phyloP scores from a whole-genome alignment of 1,140 invertebrate genomes.

The Zophobas atratus region DNA sequence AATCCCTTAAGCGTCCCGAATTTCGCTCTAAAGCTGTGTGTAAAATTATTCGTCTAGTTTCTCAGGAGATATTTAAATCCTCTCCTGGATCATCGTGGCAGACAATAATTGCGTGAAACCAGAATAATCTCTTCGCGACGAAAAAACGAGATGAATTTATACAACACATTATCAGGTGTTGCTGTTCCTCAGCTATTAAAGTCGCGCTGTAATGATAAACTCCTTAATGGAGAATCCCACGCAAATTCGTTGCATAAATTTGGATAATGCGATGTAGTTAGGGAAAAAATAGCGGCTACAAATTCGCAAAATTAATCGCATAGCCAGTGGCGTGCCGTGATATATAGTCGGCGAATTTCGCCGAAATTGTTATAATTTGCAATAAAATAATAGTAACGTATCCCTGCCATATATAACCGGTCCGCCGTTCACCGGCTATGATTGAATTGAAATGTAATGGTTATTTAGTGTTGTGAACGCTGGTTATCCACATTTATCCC shows the following conservation, averaged over 20 bases:
- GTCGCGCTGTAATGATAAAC: background rate
- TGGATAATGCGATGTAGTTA: background rate
- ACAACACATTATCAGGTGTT: constrained; percentile 5
- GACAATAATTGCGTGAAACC: constrained; percentile 6
- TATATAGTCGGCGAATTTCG: background rate
- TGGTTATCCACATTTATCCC: constrained; percentile 32
- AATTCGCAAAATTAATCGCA: background rate
- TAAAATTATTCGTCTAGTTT: constrained; percentile 42
- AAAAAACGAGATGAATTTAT: constrained; percentile 9
- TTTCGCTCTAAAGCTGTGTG: constrained; percentile 13
- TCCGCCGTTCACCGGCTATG: constrained; percentile 3
- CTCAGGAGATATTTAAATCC: constrained; percentile 3
- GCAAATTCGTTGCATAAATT: background rate
- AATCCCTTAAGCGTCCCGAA: constrained; percentile 17
- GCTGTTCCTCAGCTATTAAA: background rate
- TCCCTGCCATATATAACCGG: constrained; percentile 9
- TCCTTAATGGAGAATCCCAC: background rate
- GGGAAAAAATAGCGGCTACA: too few species aligned
- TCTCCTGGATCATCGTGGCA: background rate
- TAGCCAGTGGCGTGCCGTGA: too few species aligned
- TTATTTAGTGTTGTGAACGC: constrained; percentile 27
- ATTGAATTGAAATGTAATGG: constrained; percentile 38
- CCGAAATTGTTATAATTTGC: constrained; percentile 13
- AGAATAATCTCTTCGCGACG: background rate
- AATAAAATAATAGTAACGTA: constrained; percentile 38